Evolutionary conservation across 2,113 vertebrate species (phyloP).

Genomic region (Muntiacus muntjak): DNA sequence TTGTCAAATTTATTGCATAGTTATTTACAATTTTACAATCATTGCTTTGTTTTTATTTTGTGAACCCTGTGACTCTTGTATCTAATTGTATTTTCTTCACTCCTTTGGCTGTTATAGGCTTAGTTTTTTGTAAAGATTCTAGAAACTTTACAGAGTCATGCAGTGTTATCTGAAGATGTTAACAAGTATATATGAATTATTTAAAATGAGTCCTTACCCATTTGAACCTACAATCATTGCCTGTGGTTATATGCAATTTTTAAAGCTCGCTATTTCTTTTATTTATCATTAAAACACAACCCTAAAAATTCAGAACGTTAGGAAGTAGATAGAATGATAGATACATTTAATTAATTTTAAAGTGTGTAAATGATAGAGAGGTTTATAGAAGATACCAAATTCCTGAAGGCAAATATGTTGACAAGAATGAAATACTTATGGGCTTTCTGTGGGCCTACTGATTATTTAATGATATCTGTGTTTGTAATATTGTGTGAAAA

Average conservation of each 20-base stretch:
- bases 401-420: background rate
- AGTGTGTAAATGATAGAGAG: background rate
- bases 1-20: background rate
- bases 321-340: background rate
- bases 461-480: background rate
- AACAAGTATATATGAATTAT: background rate
- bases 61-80: background rate
- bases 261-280: background rate
- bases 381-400: background rate
- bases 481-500: background rate
- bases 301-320: background rate
- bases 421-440: background rate
- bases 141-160: background rate
- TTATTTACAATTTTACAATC: background rate
- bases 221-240: background rate
- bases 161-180: background rate
- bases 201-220: background rate
- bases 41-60: background rate
- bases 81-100: background rate
- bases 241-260: background rate
- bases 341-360: background rate
- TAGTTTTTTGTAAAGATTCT: background rate
- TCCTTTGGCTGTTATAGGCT: background rate
- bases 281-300: background rate
- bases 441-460: background rate